Conservation (phyloP, 1,140 invertebrate genomes). For the Gonioctena quinquepunctata region DNA sequence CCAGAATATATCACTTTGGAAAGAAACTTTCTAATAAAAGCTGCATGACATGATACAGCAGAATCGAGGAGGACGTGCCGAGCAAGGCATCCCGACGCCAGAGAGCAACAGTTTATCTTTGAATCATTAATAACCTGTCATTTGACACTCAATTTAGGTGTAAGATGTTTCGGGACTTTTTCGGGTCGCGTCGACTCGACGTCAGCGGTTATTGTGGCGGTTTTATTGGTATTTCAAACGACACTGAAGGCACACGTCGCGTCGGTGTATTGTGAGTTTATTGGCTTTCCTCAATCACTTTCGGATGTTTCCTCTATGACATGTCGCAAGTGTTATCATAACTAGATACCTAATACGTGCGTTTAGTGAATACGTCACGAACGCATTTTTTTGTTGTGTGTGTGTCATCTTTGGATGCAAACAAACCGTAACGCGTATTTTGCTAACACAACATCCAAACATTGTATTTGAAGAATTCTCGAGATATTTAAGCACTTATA, state of each 20-base stretch:
- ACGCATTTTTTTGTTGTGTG: too few species aligned
- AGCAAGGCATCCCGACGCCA: not conserved
- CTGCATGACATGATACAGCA: not conserved
- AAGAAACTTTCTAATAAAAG: not conserved
- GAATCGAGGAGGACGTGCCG: not conserved
- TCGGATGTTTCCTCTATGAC: too few species aligned
- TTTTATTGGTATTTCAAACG: slow-evolving; percentile 15
- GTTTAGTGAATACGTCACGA: too few species aligned
- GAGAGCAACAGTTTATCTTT: slow-evolving; percentile 19
- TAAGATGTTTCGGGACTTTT: slow-evolving; percentile 12
- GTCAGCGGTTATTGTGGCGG: slow-evolving; percentile 14
- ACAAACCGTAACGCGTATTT: too few species aligned
- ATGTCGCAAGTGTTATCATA: too few species aligned
- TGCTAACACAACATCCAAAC: too few species aligned
- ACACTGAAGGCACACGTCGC: not conserved
- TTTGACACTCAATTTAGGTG: slow-evolving; percentile 20
- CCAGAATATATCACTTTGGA: not conserved
- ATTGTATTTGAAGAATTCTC: too few species aligned
- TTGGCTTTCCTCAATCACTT: too few species aligned
- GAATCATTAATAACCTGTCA: slow-evolving; percentile 23
- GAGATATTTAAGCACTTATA: too few species aligned
- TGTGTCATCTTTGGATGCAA: too few species aligned
- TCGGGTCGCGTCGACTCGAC: slow-evolving; percentile 2
- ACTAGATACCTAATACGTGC: too few species aligned
- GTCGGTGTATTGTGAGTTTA: too few species aligned